Evolutionary conservation across 1,140 invertebrate genomes (phyloP).

Genomic region (Drosophila lini): DNA sequence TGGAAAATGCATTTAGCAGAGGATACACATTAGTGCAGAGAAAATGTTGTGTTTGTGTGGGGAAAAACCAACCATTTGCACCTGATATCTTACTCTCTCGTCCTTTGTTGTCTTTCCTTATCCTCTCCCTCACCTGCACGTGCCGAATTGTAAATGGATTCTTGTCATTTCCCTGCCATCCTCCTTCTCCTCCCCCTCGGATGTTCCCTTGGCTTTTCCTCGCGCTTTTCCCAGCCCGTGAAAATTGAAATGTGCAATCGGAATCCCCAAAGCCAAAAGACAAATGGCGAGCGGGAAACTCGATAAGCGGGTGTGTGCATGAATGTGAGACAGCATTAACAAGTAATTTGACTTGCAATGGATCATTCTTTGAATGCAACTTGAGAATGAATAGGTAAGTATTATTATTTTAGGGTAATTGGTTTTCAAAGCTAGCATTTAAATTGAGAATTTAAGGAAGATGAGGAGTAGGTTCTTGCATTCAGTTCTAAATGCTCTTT

Average conservation of each 20-base stretch:
- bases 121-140: constrained; percentile 36
- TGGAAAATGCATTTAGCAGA: constrained; percentile 48
- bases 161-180: constrained; percentile 11
- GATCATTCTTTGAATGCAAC: constrained; percentile 7
- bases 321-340: constrained; percentile 22
- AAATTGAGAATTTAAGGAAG: background rate
- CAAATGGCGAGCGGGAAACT: constrained; percentile 23
- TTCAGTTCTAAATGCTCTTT: background rate
- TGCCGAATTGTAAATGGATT: constrained; percentile 68
- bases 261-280: constrained; percentile 22
- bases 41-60: constrained; percentile 5
- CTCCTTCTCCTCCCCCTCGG: background rate
- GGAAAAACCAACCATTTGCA: constrained; percentile 30
- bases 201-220: constrained; percentile 14
- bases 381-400: background rate
- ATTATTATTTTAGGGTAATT: constrained; percentile 7
- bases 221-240: constrained; percentile 2
- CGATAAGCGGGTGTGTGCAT: constrained; percentile 18
- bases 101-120: background rate
- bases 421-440: background rate
- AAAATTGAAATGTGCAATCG: constrained; percentile 53
- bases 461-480: too few species aligned
- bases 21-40: constrained; percentile 32
- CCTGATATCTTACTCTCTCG: constrained; percentile 22
- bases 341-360: constrained; percentile 31